phyloP scores from a whole-genome alignment of 2,888 invertebrate genomes.

The Lithodes maja region DNA sequence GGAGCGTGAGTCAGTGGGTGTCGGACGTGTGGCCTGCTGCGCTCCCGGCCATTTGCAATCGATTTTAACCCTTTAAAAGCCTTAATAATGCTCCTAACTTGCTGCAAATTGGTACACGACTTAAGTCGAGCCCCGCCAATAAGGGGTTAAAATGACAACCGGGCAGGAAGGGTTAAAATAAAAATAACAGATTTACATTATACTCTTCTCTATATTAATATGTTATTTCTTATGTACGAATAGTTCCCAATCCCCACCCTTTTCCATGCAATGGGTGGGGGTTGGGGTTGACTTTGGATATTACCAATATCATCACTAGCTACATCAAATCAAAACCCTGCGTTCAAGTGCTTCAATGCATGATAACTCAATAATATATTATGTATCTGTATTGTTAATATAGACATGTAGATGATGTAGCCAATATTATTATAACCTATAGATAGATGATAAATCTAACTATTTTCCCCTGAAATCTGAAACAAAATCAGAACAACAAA shows the following conservation, averaged over 20 bases:
- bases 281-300: neutral
- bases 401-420: neutral
- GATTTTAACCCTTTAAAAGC: no score
- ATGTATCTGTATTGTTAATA: neutral
- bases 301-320: neutral
- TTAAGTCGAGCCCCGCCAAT: no score
- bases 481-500: neutral
- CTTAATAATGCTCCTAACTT: no score
- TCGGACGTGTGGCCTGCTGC: no score
- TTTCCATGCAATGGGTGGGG: neutral
- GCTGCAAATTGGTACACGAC: no score
- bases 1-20: no score
- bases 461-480: neutral
- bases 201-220: neutral
- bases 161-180: no score
- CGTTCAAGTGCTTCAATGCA: neutral
- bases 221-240: neutral
- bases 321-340: neutral
- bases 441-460: neutral
- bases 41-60: no score
- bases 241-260: neutral
- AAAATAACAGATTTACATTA: no score
- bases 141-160: no score
- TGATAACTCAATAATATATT: neutral
- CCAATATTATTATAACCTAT: neutral